These are phyloP conservation scores for Amphimedon queenslandica DNA, from an alignment of 37 sponge, comb jelly and placozoan species.

Conservation along the genomic window DNA sequence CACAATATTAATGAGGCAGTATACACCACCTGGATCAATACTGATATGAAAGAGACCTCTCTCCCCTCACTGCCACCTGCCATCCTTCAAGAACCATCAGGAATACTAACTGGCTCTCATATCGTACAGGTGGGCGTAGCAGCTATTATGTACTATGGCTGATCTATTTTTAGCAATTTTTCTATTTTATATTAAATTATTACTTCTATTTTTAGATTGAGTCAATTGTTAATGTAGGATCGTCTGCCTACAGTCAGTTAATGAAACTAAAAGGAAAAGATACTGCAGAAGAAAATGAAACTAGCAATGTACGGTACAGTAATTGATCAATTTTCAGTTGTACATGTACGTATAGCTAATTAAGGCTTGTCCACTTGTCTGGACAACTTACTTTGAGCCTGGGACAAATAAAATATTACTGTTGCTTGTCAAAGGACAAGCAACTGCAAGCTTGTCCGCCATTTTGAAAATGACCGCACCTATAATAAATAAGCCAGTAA, in stretches of 20 bases:
- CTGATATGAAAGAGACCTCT: not conserved
- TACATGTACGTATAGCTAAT: no score
- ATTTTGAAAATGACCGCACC: no score
- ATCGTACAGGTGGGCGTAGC: conserved; percentile 29
- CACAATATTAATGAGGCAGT: no score
- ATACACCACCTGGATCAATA: not conserved
- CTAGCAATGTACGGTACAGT: not conserved
- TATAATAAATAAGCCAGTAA: no score
- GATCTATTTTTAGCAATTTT: not conserved
- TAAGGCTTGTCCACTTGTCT: no score
- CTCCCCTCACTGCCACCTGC: conserved; percentile 13
- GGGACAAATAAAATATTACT: no score
- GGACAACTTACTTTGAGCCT: no score
- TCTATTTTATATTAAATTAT: not conserved
- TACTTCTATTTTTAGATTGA: conserved; percentile 32
- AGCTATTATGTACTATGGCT: not conserved
- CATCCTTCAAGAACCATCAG: conserved; percentile 9
- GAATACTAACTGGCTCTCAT: conserved; percentile 1
- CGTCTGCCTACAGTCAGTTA: conserved; percentile 51
- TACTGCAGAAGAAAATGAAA: conserved; percentile 1
- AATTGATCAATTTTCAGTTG: no score
- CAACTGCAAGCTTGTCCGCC: no score
- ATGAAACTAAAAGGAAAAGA: conserved; percentile 55
- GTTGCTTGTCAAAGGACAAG: no score
- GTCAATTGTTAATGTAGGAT: conserved; percentile 58